Percentiles rank a stretch among this genome's conserved stretches.
phyloP scores from a whole-genome alignment of 2,113 vertebrate species.

The Centrocercus urophasianus region DNA sequence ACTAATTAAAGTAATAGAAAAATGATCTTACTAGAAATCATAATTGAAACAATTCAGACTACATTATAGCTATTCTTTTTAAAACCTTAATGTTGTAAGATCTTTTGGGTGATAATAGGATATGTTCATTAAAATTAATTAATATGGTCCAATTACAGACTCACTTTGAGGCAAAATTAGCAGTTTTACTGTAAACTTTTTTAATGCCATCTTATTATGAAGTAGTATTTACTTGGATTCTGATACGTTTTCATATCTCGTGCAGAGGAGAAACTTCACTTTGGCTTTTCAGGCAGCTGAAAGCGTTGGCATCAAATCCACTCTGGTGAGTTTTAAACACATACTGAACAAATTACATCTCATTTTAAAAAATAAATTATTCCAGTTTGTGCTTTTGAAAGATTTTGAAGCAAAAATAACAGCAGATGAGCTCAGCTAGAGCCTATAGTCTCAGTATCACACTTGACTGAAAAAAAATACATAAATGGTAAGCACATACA shows the following conservation, averaged over 20 bases:
- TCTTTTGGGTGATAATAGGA: background rate
- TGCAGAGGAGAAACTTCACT: slow-evolving; percentile 94
- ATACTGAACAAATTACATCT: background rate
- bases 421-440: slow-evolving; percentile 8
- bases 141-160: background rate
- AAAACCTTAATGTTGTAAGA: background rate
- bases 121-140: background rate
- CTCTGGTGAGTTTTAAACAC: slow-evolving; percentile 86
- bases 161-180: background rate
- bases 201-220: background rate
- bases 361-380: background rate
- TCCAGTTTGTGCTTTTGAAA: background rate
- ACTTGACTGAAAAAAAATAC: background rate
- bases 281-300: slow-evolving; percentile 97
- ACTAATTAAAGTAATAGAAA: background rate
- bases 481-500: background rate
- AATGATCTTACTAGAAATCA: background rate
- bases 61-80: background rate
- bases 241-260: background rate
- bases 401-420: background rate
- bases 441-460: background rate
- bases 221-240: background rate
- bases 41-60: background rate
- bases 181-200: background rate
- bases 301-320: slow-evolving; percentile 97